Base-by-base conservation (phyloP, 2,888 invertebrate genomes). In the Apodemia duryi region DNA sequence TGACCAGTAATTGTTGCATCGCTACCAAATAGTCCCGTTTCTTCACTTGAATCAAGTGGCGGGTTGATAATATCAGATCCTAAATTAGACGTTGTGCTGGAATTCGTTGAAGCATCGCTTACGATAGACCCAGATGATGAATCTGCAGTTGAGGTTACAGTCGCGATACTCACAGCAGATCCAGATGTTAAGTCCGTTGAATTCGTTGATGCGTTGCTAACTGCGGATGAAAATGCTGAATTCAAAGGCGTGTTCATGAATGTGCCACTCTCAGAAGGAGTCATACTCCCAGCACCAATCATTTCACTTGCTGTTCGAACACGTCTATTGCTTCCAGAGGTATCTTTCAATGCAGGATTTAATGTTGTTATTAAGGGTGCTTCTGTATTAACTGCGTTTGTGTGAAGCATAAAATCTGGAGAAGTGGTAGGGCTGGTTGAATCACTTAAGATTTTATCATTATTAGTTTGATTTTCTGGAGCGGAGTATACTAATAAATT, bases 401-500 rank as follows among this genome's bases (percentile, higher is more conserved):
- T 57, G 29, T 57, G 13, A 13, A 57, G 32, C 32, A 32, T 57
- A 57, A 32, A 32, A 57, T 57, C 57, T 13, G 11, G 6, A 6
- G 49, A 49, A 13, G n/a, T 57, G 13, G 57, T 32, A 29, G 32
- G 13, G 6, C 11, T 32, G 6, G 13, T 35, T 57, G 32, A 1
- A 13, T 57, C 11, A 32, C 5, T 57, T 4, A 13, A 29, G 5
- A 13, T 32, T 57, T 32, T 32, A 32, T 57, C 57, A n/a, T 6
- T 32, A 32, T 57, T 6, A 57, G 49, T 62, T 63, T 65, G 63
- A 5, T 67, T 67, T 51, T 68, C 70, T 2, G 79, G 71, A 6
- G 71, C 68, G 6, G 82, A 77, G 63, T 78, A 90, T 0, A 85
- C 85, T 75, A 85, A 76, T 1, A 91, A 74, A 38, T 79, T 78